Evolutionary conservation across 2,797 vertebrate genomes (phyloP), one percentile per base, ranked within the genome.

Genomic region (Pyrrhura leucotis): DNA sequence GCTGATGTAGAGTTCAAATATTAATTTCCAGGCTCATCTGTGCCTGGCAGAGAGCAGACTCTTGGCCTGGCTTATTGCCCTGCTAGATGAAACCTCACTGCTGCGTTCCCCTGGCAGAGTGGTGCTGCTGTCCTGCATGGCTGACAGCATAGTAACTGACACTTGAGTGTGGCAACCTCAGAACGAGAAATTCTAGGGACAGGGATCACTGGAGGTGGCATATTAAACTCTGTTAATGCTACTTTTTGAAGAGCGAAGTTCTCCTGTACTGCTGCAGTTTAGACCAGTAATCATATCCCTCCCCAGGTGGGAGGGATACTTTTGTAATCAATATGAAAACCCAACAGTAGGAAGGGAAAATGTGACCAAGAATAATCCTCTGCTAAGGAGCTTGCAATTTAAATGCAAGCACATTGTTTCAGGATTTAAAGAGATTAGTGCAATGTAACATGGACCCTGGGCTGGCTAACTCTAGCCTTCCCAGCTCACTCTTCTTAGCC

Each of bases 371-470:
- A 89, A 50, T 83, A 95, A 91, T 95, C 91, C 89, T 51, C 58
- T 50, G 58, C 54, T 90, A 95, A 96, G 91, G 20, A 86, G 88
- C 83, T 95, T 95, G 62, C 9, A n/a, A 44, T 45, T 85, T 77
- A 79, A 94, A 95, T 91, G 65, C 75, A 85, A 85, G 40, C 29
- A 63, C 79, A 68, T 72, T 95, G 93, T 93, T 95, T 77, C 68
- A 47, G 82, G 88, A 85, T 95, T 96, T 53, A 39, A 61, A 63
- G 14, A 53, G 89, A 77, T 92, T 89, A 68, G 53, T 42, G 31
- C 40, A 65, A 22, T 5, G 37, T 21, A 92, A 88, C 51, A 33
- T 10, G 75, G 79, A 54, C 59, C 19, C 31, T 15, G 71, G n/a
- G 47, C 48, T 42, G 75, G 67, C 51, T 67, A 40, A 42, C 65